Percentiles rank a stretch among this genome's conserved stretches.
phyloP scores from a whole-genome alignment of 2,797 vertebrate species.

The Coendou prehensilis region DNA sequence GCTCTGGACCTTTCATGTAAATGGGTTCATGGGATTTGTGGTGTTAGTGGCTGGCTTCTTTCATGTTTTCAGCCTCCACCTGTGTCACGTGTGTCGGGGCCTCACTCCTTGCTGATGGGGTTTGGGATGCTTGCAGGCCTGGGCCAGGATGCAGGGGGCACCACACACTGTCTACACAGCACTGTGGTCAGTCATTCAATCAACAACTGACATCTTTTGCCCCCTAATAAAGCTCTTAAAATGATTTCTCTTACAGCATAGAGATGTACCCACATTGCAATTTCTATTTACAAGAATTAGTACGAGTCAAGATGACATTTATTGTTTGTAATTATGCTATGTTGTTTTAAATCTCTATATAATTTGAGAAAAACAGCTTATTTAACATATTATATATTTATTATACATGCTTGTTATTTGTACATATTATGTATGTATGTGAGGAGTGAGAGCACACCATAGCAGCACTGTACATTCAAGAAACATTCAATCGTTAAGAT shows the following conservation, averaged over 20 bases:
- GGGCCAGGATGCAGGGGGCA: accelerated
- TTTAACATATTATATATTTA: not conserved
- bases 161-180: accelerated
- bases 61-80: too few relatives aligned
- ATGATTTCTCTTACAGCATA: too few relatives aligned
- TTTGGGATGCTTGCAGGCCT: not conserved
- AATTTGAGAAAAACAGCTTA: not conserved
- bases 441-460: not conserved
- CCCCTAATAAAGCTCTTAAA: too few relatives aligned
- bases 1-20: not conserved
- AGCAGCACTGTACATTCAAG: not conserved
- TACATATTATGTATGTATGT: not conserved
- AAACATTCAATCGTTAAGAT: not conserved
- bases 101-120: accelerated
- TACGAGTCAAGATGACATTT: not conserved
- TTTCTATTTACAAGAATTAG: not conserved
- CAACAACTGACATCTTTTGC: too few relatives aligned
- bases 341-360: not conserved
- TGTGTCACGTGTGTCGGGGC: accelerated
- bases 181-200: too few relatives aligned
- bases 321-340: not conserved
- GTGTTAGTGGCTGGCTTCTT: not conserved
- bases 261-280: not conserved
- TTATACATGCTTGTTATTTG: not conserved
- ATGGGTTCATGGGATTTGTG: not conserved